Evolutionary conservation across 1,140 invertebrate species (phyloP).

Genomic region (Mylabris phalerata): DNA sequence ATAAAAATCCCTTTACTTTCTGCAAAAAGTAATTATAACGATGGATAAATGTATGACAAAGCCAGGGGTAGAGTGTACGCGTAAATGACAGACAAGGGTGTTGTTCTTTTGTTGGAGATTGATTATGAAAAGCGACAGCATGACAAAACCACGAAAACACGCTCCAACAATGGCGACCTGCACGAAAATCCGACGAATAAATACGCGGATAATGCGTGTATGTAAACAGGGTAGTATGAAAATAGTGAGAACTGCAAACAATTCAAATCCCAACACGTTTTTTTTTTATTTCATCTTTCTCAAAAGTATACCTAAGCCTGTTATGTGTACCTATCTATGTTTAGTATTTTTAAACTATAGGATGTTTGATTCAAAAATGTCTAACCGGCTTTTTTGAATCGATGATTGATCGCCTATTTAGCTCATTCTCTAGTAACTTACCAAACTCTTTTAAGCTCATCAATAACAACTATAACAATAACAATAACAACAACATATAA

Average conservation of each 20-base stretch:
- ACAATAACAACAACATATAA: too few relatives aligned
- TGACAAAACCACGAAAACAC: constrained; percentile 22
- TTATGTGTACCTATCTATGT: constrained; percentile 1
- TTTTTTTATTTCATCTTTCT: not conserved
- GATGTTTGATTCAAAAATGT: constrained; percentile 7
- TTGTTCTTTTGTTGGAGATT: constrained; percentile 13
- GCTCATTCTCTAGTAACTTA: constrained; percentile 1
- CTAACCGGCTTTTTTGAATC: constrained; percentile 3
- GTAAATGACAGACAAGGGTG: not conserved
- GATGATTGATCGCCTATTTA: constrained; percentile 9
- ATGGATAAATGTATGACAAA: not conserved
- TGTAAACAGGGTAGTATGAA: constrained; percentile 25
- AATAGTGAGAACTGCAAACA: constrained; percentile 34
- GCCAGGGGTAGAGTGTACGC: not conserved
- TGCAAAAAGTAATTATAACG: constrained; percentile 5
- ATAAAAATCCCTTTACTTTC: too few relatives aligned
- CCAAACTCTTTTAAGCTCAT: too few relatives aligned
- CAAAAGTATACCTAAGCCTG: constrained; percentile 4
- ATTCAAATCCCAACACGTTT: constrained; percentile 10
- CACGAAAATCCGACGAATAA: constrained; percentile 21
- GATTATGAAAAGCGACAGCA: constrained; percentile 19
- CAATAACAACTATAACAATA: too few relatives aligned
- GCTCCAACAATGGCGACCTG: constrained; percentile 15
- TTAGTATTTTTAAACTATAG: constrained; percentile 4
- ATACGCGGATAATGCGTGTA: constrained; percentile 29